Evolutionary conservation across 2,797 vertebrate species (phyloP), one percentile per base, ranked within the genome.

Genomic region (Coccyzus lansbergi): DNA sequence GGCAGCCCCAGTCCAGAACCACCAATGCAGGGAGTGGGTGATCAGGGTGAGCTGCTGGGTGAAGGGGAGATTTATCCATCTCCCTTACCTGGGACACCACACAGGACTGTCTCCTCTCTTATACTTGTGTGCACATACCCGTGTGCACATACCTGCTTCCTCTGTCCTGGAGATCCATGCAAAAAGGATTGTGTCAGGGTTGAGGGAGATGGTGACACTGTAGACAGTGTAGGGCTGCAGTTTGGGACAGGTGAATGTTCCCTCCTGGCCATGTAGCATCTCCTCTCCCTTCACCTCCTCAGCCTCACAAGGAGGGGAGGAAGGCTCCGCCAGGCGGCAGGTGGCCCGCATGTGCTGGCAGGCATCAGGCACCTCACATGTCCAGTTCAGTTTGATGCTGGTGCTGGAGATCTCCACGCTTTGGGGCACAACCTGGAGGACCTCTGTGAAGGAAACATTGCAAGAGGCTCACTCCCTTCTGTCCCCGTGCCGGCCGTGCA

Each of bases 301-400:
- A 52, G 75, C 67, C 22, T 79, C 16, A 52, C 94, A 95, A 12
- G 44, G 5, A 28, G 79, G 13, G 9, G 79, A 78, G 4, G 33
- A 38, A 71, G 28, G 67, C 4, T 3, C 10, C 17, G 63, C 62
- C 46, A 87, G 59, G 2, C 34, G 71, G 53, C 94, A 95, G 3
- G 2, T 79, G 58, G 91, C 94, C 53, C 6, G 4, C 59, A 92
- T 56, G 15, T 2, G 6, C 34, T 83, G 33, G 36, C 92, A 94
- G 17, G 11, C 10, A 2, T 25, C 22, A 40, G 74, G 64, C 33
- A 65, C 1, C 21, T 13, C 65, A 65, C 94, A 94, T 60, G 60
- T 89, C 94, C 94, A 95, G 33, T 93, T 94, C 68, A 95, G 51
- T 86, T 83, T 77, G 86, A 95, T 88, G 72, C 68, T 94, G 59